Evolutionary conservation across 1,140 invertebrate species (phyloP), one percentile per base, ranked within the genome.

Genomic region (Catajapyx aquilonaris): DNA sequence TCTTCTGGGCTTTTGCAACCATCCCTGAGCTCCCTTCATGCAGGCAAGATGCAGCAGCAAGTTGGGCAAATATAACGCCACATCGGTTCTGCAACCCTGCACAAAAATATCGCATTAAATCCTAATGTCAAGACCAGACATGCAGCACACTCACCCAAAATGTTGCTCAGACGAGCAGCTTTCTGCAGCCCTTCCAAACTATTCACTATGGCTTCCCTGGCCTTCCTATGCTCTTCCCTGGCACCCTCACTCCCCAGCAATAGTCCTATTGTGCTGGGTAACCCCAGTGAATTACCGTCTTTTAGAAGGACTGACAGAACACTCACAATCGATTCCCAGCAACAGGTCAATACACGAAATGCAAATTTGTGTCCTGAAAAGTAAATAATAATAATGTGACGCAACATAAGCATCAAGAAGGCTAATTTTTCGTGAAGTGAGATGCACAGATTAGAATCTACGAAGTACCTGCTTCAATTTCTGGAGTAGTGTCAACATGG

Each of bases 251-350:
- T 58, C 1, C 56, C 58, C 15, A 64, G 44, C 34, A 65, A 46
- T 18, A 62, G 45, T 2, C 53, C 52, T 36, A 64, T 41, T 35
- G 53, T 59, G 40, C 48, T 52, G 32, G 51, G 59, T 20, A 61
- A 52, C 54, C 69, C 46, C 51, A 67, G 54, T 65, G 52, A 55
- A 63, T 50, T 48, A 64, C 50, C 44, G 67, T 72, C 68, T 7
- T 63, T 57, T 32, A 90, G 55, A 0, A 84, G 71, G 0, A 73
- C 72, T 13, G 83, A 79, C 2, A 91, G 59, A 10, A 93, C 78
- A n/a, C 76, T 73, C 31, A 91, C 69, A 62, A 91, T 77, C 0
- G 79, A 81, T 32, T 81, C 75, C 86, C 86, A 93, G 50, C 85
- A 88, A 45, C 77, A 81, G 3, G 81, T 86, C 19, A 93, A 52